Evolutionary conservation across 2,113 vertebrate species (phyloP), one percentile per base, ranked within the genome.

Genomic region (Gallinago media): DNA sequence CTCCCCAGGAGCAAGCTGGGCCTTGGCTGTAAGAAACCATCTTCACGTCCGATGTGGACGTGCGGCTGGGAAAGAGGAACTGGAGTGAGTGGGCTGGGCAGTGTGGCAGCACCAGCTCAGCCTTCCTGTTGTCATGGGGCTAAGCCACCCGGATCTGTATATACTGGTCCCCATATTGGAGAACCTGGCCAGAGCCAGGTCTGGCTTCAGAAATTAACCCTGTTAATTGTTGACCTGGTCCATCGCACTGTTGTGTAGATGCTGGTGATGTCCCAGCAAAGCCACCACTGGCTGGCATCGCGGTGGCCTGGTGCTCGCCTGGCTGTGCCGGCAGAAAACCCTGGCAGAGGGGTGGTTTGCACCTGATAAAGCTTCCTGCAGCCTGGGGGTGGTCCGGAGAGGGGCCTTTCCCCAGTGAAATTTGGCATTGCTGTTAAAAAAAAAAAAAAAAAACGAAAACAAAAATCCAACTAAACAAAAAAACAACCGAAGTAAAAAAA

Each of bases 11-110:
- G 11, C 26, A 32, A 46, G 26, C 17, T 54, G 2, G 0, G 26
- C 27, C 38, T 34, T 0, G 0, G 12, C 54, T 47, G 54, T 47
- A 31, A 61, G 38, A 29, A 76, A 14, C n/a, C 55, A 3, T 70
- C 26, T 68, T 62, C 19, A 38, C 2, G 0, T 61, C 8, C 0
- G 1, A 62, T 0, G 8, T 17, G 49, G 40, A 70, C 4, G 2
- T 3, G 9, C 1, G 0, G n/a, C 62, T 76, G 47, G n/a, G 55
- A 83, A 76, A 67, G 62, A 89, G 88, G 78, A 89, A 83, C 47
- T 0, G 2, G 47, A 47, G 19, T 40, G 62, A 29, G 27, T 11
- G 9, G 26, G 15, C 25, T 29, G 2, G 0, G 27, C 27, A n/a
- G 44, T 0, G 1, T 18, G 22, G 26, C 47, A 32, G 40, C n/a